Evolutionary conservation across 2,797 vertebrate species (phyloP).

Genomic region (Leptodactylus fallax): DNA sequence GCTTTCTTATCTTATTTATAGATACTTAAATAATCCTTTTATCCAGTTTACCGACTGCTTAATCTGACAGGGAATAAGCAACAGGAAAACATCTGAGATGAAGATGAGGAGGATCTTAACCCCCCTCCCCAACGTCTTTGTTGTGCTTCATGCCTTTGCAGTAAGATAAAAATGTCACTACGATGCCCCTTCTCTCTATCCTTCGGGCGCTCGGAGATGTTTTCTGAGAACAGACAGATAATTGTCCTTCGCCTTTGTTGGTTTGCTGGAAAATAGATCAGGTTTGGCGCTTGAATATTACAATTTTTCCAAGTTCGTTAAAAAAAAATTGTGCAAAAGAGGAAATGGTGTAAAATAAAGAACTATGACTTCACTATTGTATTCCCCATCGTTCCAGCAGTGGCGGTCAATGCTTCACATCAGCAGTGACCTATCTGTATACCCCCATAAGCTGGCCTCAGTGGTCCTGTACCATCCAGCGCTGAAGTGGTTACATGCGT

Average conservation of each 20-base stretch:
- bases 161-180: background rate
- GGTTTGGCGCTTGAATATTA: background rate
- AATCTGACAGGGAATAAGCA: background rate
- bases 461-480: no score
- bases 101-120: conserved; percentile 2
- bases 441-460: no score
- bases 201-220: background rate
- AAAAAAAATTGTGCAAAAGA: background rate
- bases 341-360: no score
- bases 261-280: background rate
- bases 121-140: no score
- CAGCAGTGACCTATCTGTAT: no score
- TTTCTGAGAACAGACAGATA: background rate
- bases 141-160: background rate
- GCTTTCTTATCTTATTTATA: conserved; percentile 14
- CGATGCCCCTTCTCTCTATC: background rate
- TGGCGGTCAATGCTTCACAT: no score
- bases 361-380: no score
- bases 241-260: background rate
- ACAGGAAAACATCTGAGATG: conserved; percentile 3
- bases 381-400: no score
- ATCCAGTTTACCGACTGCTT: conserved; percentile 14
- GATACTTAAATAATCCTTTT: conserved; percentile 28
- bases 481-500: no score
- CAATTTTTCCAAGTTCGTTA: background rate